Conservation (phyloP, 2,888 invertebrate genomes). For the Ophioninae sp. region DNA sequence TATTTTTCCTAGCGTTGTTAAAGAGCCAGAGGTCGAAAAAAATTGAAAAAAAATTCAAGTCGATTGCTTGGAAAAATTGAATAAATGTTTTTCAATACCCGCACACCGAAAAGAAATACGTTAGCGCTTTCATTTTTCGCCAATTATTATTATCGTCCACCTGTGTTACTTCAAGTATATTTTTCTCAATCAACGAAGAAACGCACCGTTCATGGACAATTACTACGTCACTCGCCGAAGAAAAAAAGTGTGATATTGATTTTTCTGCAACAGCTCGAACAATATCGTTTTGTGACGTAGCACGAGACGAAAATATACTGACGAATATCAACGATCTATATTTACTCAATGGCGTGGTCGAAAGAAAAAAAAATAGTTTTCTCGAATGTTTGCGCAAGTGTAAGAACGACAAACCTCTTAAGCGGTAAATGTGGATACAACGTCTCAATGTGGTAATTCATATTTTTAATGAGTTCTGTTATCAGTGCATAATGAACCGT, state of each 20-base stretch:
- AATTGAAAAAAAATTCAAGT: neutral
- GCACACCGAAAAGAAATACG: neutral
- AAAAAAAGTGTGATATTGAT: conserved; percentile 8
- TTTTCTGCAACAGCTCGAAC: neutral
- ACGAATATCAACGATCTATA: neutral
- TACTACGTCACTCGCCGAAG: neutral
- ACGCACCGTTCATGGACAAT: conserved; percentile 13
- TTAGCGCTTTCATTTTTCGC: conserved; percentile 13
- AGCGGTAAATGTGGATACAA: neutral
- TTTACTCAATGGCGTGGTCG: neutral
- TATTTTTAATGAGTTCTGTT: neutral
- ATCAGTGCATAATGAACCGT: neutral
- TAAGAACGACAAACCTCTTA: neutral
- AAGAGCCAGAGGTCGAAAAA: neutral
- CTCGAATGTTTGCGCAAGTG: neutral
- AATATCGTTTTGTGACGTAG: neutral
- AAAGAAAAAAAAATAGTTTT: neutral
- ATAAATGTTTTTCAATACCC: neutral
- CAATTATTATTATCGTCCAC: conserved; percentile 15
- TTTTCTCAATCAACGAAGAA: neutral
- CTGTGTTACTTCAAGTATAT: conserved; percentile 11
- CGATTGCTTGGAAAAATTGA: neutral
- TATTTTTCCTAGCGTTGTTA: neutral
- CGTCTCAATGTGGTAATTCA: neutral
- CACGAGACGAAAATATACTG: neutral